Base-by-base conservation (phyloP, 2,797 vertebrate genomes). In the Alfaro cultratus region DNA sequence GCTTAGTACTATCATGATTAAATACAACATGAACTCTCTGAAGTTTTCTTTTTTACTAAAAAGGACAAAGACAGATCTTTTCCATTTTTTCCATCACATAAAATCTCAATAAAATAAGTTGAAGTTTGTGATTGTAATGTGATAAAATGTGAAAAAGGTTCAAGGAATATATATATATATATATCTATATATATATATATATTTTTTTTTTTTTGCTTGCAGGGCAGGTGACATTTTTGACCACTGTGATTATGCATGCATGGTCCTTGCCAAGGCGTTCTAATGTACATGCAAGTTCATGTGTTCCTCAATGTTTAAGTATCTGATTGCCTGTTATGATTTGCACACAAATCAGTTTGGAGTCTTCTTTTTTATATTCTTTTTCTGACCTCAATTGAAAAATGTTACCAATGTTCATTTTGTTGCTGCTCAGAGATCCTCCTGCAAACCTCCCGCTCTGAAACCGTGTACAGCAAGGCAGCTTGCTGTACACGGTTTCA, bases 221-320 rank as follows among this genome's bases (percentile, higher is more conserved):
- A 67, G 77, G 47, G 21, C 67, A 49, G 3, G 70, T 74, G 81
- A 88, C 80, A 36, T 80, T 55, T 55, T 51, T 60, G 68, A 93
- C 83, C 92, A 93, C 92, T 93, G 90, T 92, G 89, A 94, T 72
- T 85, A 84, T 51, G 86, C 16, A 39, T 75, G 71, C 67, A 72
- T 26, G 70, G 62, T 81, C 74, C 29, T 41, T 78, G 81, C 83
- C 74, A 73, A 82, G 81, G 80, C 83, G 45, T 80, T 76, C 77
- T 46, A 79, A 47, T 75, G 47, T 62, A 73, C 62, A 29, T 55
- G 15, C 55, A 79, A 73, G 47, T 29, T 62, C 16, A 57, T 57
- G 15, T 46, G 41, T 36, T 68, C 21, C 62, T 73, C 55, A 49
- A n/a, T 23, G 71, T 80, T 67, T 76, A 73, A 75, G 75, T 23